Conservation (phyloP, 2,113 vertebrate species). For the Lamprotornis superbus region DNA sequence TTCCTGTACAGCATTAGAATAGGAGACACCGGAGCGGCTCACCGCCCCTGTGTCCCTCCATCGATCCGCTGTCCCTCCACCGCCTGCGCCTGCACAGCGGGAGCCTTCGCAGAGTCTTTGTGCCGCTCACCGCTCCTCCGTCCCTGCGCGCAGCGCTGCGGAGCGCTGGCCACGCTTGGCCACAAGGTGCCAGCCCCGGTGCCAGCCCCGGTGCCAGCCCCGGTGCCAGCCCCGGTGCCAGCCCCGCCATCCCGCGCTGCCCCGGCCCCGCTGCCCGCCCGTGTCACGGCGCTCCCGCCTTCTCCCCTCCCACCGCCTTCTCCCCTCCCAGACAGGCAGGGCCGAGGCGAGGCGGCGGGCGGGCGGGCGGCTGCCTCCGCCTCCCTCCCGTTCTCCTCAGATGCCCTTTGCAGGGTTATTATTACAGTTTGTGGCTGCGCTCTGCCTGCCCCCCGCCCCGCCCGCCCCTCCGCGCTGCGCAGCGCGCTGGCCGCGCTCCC, state of each 20-base stretch:
- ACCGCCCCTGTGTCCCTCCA: fast-evolving
- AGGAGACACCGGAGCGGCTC: fast-evolving
- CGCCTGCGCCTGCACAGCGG: fast-evolving
- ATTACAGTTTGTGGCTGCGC: slow-evolving; percentile 65
- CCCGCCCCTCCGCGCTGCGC: slow-evolving; percentile 4
- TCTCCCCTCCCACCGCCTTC: slow-evolving; percentile 34
- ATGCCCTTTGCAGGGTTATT: slow-evolving; percentile 77
- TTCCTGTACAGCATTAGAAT: fast-evolving
- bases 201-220: not conserved
- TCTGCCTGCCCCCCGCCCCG: not conserved
- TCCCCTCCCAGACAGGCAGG: slow-evolving; percentile 35
- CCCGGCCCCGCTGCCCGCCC: not conserved
- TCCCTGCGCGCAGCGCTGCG: not conserved
- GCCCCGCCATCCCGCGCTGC: not conserved
- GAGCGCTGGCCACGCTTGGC: fast-evolving
- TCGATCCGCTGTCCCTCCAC: fast-evolving
- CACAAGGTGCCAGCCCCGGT: not conserved
- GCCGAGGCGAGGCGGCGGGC: slow-evolving; percentile 4
- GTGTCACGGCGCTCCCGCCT: not conserved
- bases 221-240: too few relatives aligned
- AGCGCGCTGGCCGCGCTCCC: not conserved
- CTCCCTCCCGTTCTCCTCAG: slow-evolving; percentile 69
- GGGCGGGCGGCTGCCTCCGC: not conserved
- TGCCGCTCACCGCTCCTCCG: fast-evolving
- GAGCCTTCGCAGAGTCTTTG: fast-evolving